These are phyloP conservation scores for Serilophus lunatus DNA, from an alignment of 2,113 vertebrate genomes.

Conservation along the genomic window DNA sequence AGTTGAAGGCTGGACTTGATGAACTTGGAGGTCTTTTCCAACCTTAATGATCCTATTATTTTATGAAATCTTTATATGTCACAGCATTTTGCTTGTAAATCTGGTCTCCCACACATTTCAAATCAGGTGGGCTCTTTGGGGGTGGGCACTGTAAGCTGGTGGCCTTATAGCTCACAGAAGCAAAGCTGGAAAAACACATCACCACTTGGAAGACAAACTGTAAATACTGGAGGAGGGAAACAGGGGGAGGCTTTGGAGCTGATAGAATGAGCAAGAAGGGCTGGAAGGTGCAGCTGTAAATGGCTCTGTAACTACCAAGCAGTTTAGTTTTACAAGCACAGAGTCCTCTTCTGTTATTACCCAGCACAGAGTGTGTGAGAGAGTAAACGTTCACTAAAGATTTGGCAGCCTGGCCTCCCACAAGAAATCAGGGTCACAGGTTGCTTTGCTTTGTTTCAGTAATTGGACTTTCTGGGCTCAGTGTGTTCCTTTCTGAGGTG, in stretches of 20 bases:
- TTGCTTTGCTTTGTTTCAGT: not conserved
- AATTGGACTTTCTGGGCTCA: not conserved
- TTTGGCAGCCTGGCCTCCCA: not conserved
- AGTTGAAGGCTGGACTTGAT: not conserved
- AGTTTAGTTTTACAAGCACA: constrained; percentile 7
- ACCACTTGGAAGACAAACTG: not conserved
- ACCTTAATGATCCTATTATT: not conserved
- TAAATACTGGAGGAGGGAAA: not conserved
- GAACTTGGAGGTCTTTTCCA: not conserved
- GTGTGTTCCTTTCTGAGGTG: not conserved
- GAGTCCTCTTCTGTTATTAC: not conserved
- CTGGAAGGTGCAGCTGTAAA: not conserved
- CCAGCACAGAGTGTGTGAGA: not conserved
- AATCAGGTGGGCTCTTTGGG: not conserved
- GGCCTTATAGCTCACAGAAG: not conserved
- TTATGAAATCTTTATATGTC: not conserved
- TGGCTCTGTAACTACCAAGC: not conserved
- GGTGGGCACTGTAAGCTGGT: not conserved
- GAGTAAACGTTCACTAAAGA: not conserved
- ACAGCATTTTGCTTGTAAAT: not conserved
- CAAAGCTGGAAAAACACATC: not conserved
- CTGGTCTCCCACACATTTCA: not conserved
- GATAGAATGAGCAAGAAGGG: not conserved
- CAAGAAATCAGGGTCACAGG: not conserved
- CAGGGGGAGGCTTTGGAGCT: not conserved